A percentile compares a stretch with the other conserved stretches of the same genome.
Conservation (phyloP, 2,797 vertebrate genomes). For the Sardinella longiceps region DNA sequence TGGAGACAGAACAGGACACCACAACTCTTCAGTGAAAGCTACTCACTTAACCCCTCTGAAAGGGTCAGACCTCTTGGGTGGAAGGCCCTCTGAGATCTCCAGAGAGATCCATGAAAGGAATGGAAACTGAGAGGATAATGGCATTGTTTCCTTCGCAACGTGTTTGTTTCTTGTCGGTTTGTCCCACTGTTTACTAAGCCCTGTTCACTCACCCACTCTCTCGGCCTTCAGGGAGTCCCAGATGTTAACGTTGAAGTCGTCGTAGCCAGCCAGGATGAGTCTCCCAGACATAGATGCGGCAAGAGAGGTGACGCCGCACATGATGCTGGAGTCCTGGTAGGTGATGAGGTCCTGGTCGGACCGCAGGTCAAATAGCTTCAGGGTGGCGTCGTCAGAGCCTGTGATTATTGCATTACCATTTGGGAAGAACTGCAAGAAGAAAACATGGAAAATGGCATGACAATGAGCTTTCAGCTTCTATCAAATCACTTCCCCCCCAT, state of each 20-base stretch:
- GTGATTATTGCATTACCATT: constrained; percentile 94
- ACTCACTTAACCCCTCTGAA: background rate
- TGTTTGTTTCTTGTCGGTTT: background rate
- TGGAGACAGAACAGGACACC: constrained; percentile 20
- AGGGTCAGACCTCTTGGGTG: background rate
- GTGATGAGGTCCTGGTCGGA: constrained; percentile 93
- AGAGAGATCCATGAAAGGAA: background rate
- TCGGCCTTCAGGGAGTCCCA: constrained; percentile 93
- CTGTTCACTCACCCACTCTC: constrained; percentile 86
- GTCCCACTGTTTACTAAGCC: background rate
- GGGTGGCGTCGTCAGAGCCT: constrained; percentile 92
- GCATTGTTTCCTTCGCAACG: background rate
- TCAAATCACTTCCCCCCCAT: background rate
- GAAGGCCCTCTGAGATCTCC: background rate
- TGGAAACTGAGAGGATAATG: background rate
- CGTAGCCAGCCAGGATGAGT: constrained; percentile 91
- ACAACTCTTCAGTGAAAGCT: background rate
- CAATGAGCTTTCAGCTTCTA: background rate
- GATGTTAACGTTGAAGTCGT: constrained; percentile 98
- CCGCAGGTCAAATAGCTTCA: constrained; percentile 91
- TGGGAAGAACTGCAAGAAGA: constrained; percentile 89
- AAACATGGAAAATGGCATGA: background rate
- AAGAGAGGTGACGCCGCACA: constrained; percentile 94
- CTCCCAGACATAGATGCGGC: constrained; percentile 91
- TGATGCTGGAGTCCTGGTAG: constrained; percentile 92